Base-by-base conservation (phyloP, 2,797 vertebrate species). In the Micromesistius poutassou region DNA sequence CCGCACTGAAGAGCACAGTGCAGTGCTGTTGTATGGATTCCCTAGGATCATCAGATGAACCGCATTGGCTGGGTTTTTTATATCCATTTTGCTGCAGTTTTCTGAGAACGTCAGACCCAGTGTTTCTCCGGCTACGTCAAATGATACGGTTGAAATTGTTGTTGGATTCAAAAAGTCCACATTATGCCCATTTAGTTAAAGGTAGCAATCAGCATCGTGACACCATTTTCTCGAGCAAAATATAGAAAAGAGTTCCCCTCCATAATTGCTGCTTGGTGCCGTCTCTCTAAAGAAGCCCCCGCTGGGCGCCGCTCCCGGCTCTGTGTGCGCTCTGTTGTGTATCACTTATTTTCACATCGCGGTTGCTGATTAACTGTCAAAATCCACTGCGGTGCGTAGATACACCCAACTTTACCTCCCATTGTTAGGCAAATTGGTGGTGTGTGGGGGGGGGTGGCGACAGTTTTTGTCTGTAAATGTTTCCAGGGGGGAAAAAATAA, bases 71-170 rank as follows among this genome's bases (percentile, higher is more conserved):
- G 9, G 16, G 14, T 3, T n/a, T n/a, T 62, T 62, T 62, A 7
- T 9, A n/a, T 25, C 7, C 6, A 68, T 68, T 68, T 68, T 28
- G 55, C 55, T 30, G 62, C 14, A 8, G 74, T 81, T 74, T 84
- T 86, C 80, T 73, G 42, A 68, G 77, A 74, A 79, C 82, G 73
- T 66, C 76, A 75, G 75, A 82, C 76, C 46, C 42, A 76, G 77
- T 87, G 91, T 86, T 77, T 76, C 74, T 83, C 73, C 88, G 86
- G 84, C 86, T 77, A 81, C 77, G 25, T 28, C 28, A 28, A 68
- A 68, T 10, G 7, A 68, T 68, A 68, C 4, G 62, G 62, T 68
- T 25, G 62, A 68, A 68, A 68, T 28, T 28, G 62, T 68, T 68
- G n/a, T 68, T 28, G n/a, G 6, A 62, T 62, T 62, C 25, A n/a